Conservation (phyloP, 2,888 invertebrate species). For the Scaptomyza caliginosa region DNA sequence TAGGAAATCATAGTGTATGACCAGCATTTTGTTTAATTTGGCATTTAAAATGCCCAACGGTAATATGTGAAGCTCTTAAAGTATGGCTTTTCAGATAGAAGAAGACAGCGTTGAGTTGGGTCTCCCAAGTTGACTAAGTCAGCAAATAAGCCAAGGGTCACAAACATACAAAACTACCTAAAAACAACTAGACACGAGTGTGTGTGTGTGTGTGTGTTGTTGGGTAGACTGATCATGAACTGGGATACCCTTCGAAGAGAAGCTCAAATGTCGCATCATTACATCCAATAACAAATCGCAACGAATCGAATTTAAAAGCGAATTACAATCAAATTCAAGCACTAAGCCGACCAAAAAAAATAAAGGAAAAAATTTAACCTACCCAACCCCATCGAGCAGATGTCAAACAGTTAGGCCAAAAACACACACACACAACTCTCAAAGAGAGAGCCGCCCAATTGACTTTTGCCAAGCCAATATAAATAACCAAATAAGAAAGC, state of each 20-base stretch:
- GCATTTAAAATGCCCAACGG: slow-evolving; percentile 1
- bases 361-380: slow-evolving; percentile 65
- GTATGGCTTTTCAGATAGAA: slow-evolving; percentile 5
- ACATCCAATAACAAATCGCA: slow-evolving; percentile 77
- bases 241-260: slow-evolving; percentile 3
- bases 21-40: neutral
- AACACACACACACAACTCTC: slow-evolving; percentile 12
- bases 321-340: slow-evolving; percentile 78
- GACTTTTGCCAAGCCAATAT: slow-evolving; percentile 55
- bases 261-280: slow-evolving; percentile 78
- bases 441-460: slow-evolving; percentile 52
- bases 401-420: slow-evolving; percentile 7
- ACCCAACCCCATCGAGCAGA: slow-evolving; percentile 7
- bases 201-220: slow-evolving; percentile 16
- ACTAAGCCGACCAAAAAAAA: slow-evolving; percentile 72
- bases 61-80: slow-evolving; percentile 7
- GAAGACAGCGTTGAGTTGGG: slow-evolving; percentile 1
- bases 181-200: slow-evolving; percentile 19
- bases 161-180: slow-evolving; percentile 28
- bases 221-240: slow-evolving; percentile 41
- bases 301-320: slow-evolving; percentile 77
- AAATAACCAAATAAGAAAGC: neutral
- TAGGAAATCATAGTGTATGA: no score
- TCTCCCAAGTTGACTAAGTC: slow-evolving; percentile 31
- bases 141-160: slow-evolving; percentile 27